A percentile compares a stretch with the other conserved stretches of the same genome.
Evolutionary conservation across 1,140 invertebrate genomes (phyloP).

Genomic region (Polypedilum vanderplanki): DNA sequence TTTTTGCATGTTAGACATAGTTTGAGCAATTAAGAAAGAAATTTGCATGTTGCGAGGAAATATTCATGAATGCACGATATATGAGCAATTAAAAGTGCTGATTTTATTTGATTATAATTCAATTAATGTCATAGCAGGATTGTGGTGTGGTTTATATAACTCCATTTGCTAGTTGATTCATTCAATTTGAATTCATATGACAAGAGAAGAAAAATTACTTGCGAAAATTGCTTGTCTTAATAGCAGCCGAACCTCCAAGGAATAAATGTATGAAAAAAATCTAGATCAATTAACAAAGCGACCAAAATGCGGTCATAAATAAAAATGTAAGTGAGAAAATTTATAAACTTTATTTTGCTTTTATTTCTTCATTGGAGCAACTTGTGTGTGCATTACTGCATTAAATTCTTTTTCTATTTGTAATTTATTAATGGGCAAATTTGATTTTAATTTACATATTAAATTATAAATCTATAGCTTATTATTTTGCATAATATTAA

Average conservation of each 20-base stretch:
- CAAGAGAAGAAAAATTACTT: neutral
- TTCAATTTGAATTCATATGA: neutral
- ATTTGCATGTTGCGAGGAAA: neutral
- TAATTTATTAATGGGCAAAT: constrained; percentile 24
- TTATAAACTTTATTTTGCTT: neutral
- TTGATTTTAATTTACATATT: constrained; percentile 21
- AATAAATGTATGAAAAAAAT: constrained; percentile 2
- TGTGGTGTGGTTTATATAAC: neutral
- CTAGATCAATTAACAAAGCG: neutral
- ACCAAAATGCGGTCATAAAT: neutral
- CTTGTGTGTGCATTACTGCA: neutral
- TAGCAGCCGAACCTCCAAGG: neutral
- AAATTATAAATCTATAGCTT: constrained; percentile 11
- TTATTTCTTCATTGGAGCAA: too few species aligned
- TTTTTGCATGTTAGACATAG: neutral
- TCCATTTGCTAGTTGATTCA: too few species aligned
- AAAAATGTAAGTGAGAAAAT: neutral
- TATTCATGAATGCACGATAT: too few species aligned
- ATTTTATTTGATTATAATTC: constrained; percentile 25
- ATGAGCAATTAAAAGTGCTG: neutral
- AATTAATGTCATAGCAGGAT: neutral
- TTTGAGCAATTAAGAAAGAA: neutral
- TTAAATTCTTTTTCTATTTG: neutral
- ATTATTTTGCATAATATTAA: too few species aligned
- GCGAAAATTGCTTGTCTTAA: constrained; percentile 5